Percentiles rank a stretch among this genome's conserved stretches.
Conservation (phyloP, 2,113 vertebrate species). For the Pachypanchax playfairii region DNA sequence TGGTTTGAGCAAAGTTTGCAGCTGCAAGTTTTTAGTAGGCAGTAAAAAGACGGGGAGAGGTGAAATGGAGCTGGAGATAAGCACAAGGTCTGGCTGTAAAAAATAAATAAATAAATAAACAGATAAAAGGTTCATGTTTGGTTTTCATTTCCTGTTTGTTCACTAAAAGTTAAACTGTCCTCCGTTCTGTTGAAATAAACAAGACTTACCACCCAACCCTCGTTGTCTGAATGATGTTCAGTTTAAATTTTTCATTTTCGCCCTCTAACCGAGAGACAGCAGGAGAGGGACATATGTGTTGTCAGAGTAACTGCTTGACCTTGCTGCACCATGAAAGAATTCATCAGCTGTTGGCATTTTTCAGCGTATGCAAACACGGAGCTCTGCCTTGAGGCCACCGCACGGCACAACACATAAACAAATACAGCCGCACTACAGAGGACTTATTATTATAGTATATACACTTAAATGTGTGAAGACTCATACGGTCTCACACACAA, state of each 20-base stretch:
- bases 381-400: conserved; percentile 30
- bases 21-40: conserved; percentile 53
- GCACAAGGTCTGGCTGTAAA: conserved; percentile 22
- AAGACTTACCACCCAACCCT: too few species aligned
- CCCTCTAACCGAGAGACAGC: conserved; percentile 15
- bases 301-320: conserved; percentile 47
- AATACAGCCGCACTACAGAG: conserved; percentile 27
- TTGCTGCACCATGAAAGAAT: conserved; percentile 39
- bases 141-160: conserved; percentile 40
- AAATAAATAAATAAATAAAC: conserved; percentile 5
- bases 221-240: not conserved
- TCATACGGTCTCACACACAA: conserved; percentile 5
- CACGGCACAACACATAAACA: conserved; percentile 26
- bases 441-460: conserved; percentile 8
- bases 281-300: conserved; percentile 15
- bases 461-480: conserved; percentile 25
- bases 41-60: conserved; percentile 45
- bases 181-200: too few species aligned
- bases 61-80: conserved; percentile 51
- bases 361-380: conserved; percentile 60
- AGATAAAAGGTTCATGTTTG: conserved; percentile 48
- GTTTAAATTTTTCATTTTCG: not conserved
- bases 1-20: conserved; percentile 62
- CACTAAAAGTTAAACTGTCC: conserved; percentile 3
- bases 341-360: conserved; percentile 58